Evolutionary conservation across 2,888 invertebrate species (phyloP), one percentile per base, ranked within the genome.

Genomic region (Chloromyia formosa): DNA sequence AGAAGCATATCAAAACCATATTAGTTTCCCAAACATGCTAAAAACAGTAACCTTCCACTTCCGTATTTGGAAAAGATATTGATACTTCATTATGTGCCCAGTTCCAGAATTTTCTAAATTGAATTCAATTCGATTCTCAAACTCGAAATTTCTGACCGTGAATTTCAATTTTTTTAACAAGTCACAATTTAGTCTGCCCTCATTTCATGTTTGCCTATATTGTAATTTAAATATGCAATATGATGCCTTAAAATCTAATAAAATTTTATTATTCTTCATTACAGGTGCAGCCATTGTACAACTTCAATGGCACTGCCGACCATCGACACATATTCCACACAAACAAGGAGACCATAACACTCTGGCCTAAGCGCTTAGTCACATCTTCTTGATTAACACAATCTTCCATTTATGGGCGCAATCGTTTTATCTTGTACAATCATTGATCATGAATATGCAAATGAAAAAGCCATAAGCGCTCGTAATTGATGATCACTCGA

Each of bases 391-490:
- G 12, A 23, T 27, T 61, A 10, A 61, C 61, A 12, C 35, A 12
- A 61, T 14, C 20, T 14, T 14, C 61, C 61, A 61, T 61, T 14
- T 61, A 61, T 61, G 61, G 61, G 14, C n/a, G 27, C 14, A 10
- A 61, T 61, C 16, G 27, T 27, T 27, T 27, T 61, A 27, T 27
- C 61, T 12, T 5, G 23, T 35, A n/a, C 61, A 27, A 27, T 61
- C 35, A 14, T 12, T 49, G 49, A 14, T 66, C 20, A 49, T 66
- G 66, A 1, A 22, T 22, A 66, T 66, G 66, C 49, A 66, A 66
- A 66, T 45, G 22, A 49, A 49, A 5, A 49, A 66, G 23, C 49
- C 66, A 66, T 49, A 49, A 10, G 7, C 7, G 66, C 45, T 49
- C 20, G 22, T 16, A 22, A 22, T 35, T 4, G n/a, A 22, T 49